Base-by-base conservation (phyloP, 2,888 invertebrate species). In the Lasiommata megera region DNA sequence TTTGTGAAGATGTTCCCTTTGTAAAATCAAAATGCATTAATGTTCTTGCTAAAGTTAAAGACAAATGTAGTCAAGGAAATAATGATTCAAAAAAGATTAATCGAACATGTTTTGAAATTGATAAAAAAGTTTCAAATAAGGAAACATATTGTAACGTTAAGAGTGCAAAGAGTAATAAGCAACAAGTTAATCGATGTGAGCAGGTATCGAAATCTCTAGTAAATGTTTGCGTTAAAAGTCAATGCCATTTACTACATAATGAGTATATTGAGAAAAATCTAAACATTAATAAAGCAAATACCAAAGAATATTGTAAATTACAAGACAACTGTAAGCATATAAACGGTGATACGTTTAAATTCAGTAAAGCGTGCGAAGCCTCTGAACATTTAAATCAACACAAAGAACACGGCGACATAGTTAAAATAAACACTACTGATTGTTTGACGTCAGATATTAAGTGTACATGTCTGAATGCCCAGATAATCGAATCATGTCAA, bases 31-130 rank as follows among this genome's bases (percentile, higher is more conserved):
- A 53, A 28, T n/a, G 3, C 23, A 14, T 41, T 8, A 18, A 41
- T 46, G 53, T 23, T 14, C 9, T 36, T 9, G n/a, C 12, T 17
- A 28, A 44, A 40, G 11, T 28, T 37, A 2, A 41, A 28, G 38
- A 47, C 12, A 47, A 28, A 37, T 53, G 1, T 31, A 41, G 44
- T n/a, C 18, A 52, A 11, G 46, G 23, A 14, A n/a, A 17, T 38
- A 8, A 14, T n/a, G 1, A 23, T 12, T 14, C 17, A 9, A 50
- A 44, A 36, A 11, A 8, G 18, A 23, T 28, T 7, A 28, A 43
- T 12, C 9, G 6, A 17, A 34, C 14, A n/a, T 29, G 23, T 40
- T 53, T 23, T 6, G 16, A 16, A 36, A 7, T 29, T 28, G 9
- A 14, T 28, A 12, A 44, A n/a, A 14, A 44, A 9, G n/a, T 12